Percentiles rank a stretch among this genome's conserved stretches.
phyloP scores from a whole-genome alignment of 2,888 invertebrate species.

The Brachyptera putata region DNA sequence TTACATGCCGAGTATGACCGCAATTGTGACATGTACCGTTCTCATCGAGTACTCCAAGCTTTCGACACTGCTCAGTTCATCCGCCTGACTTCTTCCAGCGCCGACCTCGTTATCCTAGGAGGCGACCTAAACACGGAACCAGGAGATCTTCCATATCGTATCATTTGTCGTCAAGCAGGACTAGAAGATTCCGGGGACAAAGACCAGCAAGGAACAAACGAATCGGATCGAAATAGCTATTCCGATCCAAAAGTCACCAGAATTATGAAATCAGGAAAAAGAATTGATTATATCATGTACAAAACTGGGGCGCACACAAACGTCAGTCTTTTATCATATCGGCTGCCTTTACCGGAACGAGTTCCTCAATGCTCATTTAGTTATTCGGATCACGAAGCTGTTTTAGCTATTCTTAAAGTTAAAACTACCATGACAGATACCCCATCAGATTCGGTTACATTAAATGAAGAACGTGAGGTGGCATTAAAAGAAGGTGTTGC shows the following conservation, averaged over 20 bases:
- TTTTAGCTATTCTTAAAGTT: conserved; percentile 54
- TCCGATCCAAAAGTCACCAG: conserved; percentile 52
- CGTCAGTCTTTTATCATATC: conserved; percentile 47
- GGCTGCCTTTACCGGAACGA: conserved; percentile 66
- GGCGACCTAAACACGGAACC: conserved; percentile 95
- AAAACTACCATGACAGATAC: conserved; percentile 3
- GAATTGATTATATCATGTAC: conserved; percentile 90
- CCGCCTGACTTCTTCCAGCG: conserved; percentile 69
- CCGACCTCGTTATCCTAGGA: conserved; percentile 80
- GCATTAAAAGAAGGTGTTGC: conserved; percentile 50
- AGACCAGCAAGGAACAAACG: conserved; percentile 61
- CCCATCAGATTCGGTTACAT: neutral
- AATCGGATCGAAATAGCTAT: conserved; percentile 78
- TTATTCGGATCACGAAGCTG: conserved; percentile 89
- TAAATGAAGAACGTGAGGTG: neutral
- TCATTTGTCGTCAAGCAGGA: conserved; percentile 32
- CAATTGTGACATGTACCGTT: conserved; percentile 80
- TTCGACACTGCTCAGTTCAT: conserved; percentile 94
- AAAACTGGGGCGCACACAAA: conserved; percentile 40
- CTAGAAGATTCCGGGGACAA: conserved; percentile 35
- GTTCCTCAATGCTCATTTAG: conserved; percentile 69
- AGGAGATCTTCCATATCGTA: conserved; percentile 71
- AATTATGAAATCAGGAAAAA: conserved; percentile 58
- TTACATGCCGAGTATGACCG: conserved; percentile 91
- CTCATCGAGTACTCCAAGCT: conserved; percentile 90